Conservation (phyloP, 2,797 vertebrate genomes). For the Falco biarmicus region DNA sequence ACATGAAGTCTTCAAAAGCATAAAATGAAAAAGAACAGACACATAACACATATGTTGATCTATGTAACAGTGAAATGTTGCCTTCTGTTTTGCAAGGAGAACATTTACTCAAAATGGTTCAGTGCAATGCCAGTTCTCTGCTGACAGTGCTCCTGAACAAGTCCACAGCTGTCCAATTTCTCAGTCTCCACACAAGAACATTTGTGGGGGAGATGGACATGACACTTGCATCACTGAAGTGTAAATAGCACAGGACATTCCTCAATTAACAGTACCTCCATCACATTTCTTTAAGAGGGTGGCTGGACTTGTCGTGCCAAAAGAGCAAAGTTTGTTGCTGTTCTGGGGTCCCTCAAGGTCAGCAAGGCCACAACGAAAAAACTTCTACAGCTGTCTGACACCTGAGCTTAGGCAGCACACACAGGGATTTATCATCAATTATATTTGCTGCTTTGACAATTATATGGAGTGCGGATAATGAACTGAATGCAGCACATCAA, state of each 20-base stretch:
- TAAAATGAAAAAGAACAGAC: background rate
- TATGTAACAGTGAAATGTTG: background rate
- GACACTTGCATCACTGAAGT: background rate
- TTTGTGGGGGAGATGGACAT: background rate
- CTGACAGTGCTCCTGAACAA: background rate
- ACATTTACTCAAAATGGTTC: background rate
- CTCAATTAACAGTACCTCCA: background rate
- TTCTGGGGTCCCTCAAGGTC: background rate
- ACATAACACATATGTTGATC: background rate
- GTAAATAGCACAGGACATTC: background rate
- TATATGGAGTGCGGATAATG: background rate
- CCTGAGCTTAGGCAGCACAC: background rate
- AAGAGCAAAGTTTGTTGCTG: background rate
- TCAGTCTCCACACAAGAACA: background rate
- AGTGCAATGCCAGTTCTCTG: background rate
- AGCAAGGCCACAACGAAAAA: background rate
- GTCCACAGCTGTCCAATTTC: background rate
- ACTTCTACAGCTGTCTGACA: background rate
- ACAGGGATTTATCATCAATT: background rate
- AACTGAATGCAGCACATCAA: background rate
- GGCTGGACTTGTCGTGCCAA: background rate
- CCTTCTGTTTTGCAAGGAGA: background rate
- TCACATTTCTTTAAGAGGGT: background rate
- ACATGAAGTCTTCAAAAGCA: background rate
- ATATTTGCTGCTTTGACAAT: background rate